Evolutionary conservation across 2,888 invertebrate species (phyloP).

Genomic region (Pecten maximus): DNA sequence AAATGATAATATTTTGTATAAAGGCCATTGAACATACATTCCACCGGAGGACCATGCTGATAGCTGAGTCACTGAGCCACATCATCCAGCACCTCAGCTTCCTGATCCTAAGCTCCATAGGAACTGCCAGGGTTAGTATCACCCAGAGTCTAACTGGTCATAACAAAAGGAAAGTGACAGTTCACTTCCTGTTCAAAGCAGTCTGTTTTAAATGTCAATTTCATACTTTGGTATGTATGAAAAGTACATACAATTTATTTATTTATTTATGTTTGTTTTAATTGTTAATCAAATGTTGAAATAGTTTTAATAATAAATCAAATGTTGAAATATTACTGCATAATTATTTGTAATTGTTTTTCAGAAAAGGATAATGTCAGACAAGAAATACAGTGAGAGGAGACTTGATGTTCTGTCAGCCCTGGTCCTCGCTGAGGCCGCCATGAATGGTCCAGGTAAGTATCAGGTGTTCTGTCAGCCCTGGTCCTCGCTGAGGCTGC

Average conservation of each 20-base stretch:
- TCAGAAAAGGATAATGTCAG: constrained; percentile 81
- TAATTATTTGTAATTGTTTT: no score
- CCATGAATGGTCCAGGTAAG: constrained; percentile 82
- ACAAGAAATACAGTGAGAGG: constrained; percentile 80
- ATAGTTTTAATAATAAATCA: no score
- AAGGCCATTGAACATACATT: constrained; percentile 88
- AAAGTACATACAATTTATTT: no score
- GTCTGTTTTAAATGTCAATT: no score
- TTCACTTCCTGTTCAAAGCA: no score
- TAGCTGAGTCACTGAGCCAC: constrained; percentile 89
- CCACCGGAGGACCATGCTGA: constrained; percentile 87
- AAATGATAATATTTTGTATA: constrained; percentile 39
- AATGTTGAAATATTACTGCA: no score
- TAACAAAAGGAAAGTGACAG: neutral
- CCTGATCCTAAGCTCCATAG: constrained; percentile 88
- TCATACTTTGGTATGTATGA: no score
- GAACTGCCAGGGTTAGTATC: constrained; percentile 86
- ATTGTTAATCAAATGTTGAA: no score
- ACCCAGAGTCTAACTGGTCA: neutral
- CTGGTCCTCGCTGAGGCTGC: no score
- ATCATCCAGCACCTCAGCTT: constrained; percentile 91
- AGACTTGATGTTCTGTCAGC: constrained; percentile 86
- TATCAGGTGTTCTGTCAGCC: no score
- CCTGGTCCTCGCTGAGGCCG: constrained; percentile 87
- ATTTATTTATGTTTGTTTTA: no score